Conservation (phyloP, 2,113 vertebrate genomes). For the Amphilophus citrinellus region DNA sequence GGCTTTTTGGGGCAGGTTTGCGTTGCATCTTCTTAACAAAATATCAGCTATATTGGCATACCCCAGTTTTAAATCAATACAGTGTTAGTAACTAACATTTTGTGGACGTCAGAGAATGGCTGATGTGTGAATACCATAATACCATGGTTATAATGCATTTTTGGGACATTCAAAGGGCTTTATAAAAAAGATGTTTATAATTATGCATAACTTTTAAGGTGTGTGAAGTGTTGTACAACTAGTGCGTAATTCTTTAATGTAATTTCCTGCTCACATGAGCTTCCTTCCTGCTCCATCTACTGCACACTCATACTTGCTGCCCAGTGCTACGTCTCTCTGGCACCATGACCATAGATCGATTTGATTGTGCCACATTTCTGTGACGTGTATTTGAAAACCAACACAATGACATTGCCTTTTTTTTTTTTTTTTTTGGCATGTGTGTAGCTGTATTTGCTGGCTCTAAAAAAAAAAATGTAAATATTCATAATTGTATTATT, state of each 20-base stretch:
- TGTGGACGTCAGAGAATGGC: background rate
- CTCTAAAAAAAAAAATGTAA: background rate
- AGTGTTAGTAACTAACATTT: background rate
- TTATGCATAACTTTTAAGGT: background rate
- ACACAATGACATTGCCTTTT: background rate
- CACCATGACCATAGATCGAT: background rate
- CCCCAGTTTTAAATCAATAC: background rate
- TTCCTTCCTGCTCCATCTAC: background rate
- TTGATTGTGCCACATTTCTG: background rate
- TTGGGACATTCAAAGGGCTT: background rate
- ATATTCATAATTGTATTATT: background rate
- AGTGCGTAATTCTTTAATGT: background rate
- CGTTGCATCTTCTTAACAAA: background rate
- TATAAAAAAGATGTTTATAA: background rate
- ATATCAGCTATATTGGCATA: background rate
- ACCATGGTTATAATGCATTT: background rate
- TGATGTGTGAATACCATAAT: background rate
- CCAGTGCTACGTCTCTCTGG: background rate
- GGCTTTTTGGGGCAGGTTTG: background rate
- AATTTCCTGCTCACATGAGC: background rate
- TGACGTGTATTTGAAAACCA: background rate
- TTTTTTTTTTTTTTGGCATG: too few species aligned
- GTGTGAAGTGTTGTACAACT: background rate
- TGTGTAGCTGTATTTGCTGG: background rate
- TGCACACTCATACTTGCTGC: background rate